These are phyloP conservation scores for Metellina segmentata DNA, from an alignment of 2,888 invertebrate genomes.

Conservation along the genomic window DNA sequence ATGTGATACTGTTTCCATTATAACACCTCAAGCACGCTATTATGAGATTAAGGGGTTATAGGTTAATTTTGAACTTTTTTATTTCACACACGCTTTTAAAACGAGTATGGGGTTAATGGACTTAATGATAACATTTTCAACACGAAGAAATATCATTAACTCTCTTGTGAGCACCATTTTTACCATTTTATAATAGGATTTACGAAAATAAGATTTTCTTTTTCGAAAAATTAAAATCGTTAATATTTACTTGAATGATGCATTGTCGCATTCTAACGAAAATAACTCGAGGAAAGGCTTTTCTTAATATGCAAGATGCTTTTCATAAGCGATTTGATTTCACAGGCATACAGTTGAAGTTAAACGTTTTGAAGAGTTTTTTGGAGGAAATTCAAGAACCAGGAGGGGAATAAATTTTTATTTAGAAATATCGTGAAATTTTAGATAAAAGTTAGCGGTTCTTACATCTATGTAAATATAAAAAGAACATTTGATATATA, in stretches of 20 bases:
- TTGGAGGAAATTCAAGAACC: no score
- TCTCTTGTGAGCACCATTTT: not conserved
- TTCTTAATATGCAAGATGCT: not conserved
- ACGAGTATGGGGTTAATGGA: constrained; percentile 7
- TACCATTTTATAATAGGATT: not conserved
- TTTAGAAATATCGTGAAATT: no score
- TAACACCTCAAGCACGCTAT: constrained; percentile 16
- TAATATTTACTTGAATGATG: not conserved
- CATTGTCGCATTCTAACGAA: not conserved
- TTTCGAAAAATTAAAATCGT: not conserved
- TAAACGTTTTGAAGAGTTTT: no score
- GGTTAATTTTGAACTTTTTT: constrained; percentile 37
- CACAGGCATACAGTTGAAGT: no score
- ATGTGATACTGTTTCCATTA: constrained; percentile 26
- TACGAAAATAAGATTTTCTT: not conserved
- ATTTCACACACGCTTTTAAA: not conserved
- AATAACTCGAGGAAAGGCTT: not conserved
- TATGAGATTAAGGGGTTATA: constrained; percentile 15
- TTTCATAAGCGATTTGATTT: not conserved
- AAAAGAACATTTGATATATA: no score
- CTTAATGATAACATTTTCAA: constrained; percentile 8
- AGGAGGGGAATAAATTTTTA: no score
- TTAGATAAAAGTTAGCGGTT: no score
- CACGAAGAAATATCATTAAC: constrained; percentile 49
- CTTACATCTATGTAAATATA: no score